Evolutionary conservation across 2,113 vertebrate genomes (phyloP).

Genomic region (Bambusicola thoracicus): DNA sequence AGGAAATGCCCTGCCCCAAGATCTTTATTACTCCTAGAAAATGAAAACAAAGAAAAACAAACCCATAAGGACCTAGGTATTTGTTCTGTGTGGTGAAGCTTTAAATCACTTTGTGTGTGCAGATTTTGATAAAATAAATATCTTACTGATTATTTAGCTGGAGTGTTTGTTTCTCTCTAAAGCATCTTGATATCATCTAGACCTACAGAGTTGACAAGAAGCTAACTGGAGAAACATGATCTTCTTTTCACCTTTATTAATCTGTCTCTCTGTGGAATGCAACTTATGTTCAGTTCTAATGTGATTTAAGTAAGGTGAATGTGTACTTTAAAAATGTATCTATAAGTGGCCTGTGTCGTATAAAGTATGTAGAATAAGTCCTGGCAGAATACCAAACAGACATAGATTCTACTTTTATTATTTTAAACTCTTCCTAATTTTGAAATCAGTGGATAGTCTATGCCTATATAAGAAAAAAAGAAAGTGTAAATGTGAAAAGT

Average conservation of each 20-base stretch:
- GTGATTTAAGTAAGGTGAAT: slow-evolving; percentile 25
- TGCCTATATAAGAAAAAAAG: slow-evolving; percentile 33
- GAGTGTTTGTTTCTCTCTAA: background rate
- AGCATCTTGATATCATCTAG: background rate
- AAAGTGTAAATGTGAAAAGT: slow-evolving; percentile 22
- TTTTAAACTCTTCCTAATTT: background rate
- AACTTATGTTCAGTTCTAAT: slow-evolving; percentile 1
- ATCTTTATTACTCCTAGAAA: slow-evolving; percentile 63
- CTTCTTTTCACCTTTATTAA: slow-evolving; percentile 25
- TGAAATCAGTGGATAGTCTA: background rate
- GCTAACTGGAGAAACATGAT: background rate
- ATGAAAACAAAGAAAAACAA: slow-evolving; percentile 48
- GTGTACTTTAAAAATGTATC: slow-evolving; percentile 40
- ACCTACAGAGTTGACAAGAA: background rate
- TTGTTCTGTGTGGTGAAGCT: slow-evolving; percentile 19
- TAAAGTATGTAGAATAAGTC: slow-evolving; percentile 46
- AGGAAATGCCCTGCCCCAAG: slow-evolving; percentile 62
- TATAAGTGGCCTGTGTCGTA: slow-evolving; percentile 19
- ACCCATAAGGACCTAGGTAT: background rate
- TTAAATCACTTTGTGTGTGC: background rate
- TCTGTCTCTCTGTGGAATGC: slow-evolving; percentile 10
- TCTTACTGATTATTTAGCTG: background rate
- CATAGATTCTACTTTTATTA: background rate
- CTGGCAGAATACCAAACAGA: slow-evolving; percentile 19
- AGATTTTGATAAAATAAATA: slow-evolving; percentile 29